Percentiles rank a stretch among this genome's conserved stretches.
phyloP scores from a whole-genome alignment of 1,140 invertebrate genomes.

The Drosophila kanapiae region DNA sequence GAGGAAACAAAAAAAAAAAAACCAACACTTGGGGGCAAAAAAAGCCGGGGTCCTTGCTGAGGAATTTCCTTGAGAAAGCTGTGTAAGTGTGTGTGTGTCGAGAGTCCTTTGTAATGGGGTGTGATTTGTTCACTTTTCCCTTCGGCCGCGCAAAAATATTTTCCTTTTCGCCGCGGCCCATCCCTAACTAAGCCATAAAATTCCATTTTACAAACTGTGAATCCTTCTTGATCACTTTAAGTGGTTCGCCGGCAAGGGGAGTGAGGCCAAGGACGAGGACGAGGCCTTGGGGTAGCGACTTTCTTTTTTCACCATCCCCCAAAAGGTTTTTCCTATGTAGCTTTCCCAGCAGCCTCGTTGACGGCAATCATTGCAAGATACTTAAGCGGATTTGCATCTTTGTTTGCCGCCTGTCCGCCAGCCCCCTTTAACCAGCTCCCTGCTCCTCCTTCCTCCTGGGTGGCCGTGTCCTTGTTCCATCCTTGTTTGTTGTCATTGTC shows the following conservation, averaged over 20 bases:
- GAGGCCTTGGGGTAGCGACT: conserved; percentile 34
- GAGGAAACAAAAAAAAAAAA: conserved; percentile 30
- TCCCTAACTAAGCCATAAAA: conserved; percentile 80
- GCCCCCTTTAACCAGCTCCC: not conserved
- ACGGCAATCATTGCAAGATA: conserved; percentile 80
- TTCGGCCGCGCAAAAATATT: conserved; percentile 69
- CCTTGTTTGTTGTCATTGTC: conserved; percentile 75
- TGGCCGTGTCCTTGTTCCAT: conserved; percentile 6
- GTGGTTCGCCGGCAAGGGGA: conserved; percentile 60
- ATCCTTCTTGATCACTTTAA: conserved; percentile 85
- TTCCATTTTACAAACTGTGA: conserved; percentile 85
- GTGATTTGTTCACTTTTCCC: conserved; percentile 82
- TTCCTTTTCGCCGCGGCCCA: conserved; percentile 38
- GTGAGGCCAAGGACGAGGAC: not conserved
- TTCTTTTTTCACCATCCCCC: conserved; percentile 16
- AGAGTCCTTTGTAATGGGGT: conserved; percentile 76
- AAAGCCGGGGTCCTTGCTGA: conserved; percentile 35
- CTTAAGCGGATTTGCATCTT: conserved; percentile 84
- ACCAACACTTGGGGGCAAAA: conserved; percentile 17
- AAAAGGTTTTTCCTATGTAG: not conserved
- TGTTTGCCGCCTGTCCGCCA: conserved; percentile 49
- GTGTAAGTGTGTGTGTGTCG: conserved; percentile 34
- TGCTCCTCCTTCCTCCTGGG: not conserved
- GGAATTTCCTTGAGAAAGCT: conserved; percentile 53
- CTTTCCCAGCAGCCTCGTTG: conserved; percentile 34